Evolutionary conservation across 2,113 vertebrate species (phyloP).

Genomic region (Dicaeum eximium): DNA sequence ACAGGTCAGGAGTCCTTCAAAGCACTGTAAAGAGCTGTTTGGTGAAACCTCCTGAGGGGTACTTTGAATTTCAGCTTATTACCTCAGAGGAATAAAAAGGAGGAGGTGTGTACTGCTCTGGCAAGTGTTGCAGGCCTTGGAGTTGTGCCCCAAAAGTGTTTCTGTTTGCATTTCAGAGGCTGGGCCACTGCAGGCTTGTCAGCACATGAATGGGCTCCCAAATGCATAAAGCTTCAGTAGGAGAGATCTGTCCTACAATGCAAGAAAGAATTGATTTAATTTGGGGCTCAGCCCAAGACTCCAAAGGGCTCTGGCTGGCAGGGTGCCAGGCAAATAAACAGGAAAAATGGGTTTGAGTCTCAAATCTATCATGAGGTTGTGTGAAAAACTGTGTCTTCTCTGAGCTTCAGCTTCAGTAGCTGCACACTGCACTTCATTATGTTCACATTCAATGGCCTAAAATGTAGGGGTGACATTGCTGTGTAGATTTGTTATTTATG

Average conservation of each 20-base stretch:
- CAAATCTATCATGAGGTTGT: neutral
- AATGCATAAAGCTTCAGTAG: neutral
- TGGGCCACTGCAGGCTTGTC: neutral
- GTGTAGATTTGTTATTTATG: neutral
- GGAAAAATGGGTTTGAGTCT: neutral
- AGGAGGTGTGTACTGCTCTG: neutral
- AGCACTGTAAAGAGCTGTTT: neutral
- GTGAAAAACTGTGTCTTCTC: neutral
- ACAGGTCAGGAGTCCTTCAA: neutral
- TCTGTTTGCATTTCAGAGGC: neutral
- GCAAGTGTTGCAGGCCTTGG: neutral
- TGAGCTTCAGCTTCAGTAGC: neutral
- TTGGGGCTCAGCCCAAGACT: rapidly evolving
- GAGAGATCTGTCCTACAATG: neutral
- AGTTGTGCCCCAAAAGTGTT: neutral
- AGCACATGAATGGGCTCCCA: neutral
- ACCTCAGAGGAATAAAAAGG: neutral
- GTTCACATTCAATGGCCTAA: neutral
- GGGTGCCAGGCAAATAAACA: neutral
- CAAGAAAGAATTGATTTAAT: neutral
- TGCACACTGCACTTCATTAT: neutral
- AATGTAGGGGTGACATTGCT: neutral
- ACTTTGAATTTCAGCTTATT: neutral
- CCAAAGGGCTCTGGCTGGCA: neutral
- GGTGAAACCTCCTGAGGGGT: rapidly evolving